Evolutionary conservation across 2,888 invertebrate species (phyloP), one percentile per base, ranked within the genome.

Genomic region (Meteorus cinctellus): DNA sequence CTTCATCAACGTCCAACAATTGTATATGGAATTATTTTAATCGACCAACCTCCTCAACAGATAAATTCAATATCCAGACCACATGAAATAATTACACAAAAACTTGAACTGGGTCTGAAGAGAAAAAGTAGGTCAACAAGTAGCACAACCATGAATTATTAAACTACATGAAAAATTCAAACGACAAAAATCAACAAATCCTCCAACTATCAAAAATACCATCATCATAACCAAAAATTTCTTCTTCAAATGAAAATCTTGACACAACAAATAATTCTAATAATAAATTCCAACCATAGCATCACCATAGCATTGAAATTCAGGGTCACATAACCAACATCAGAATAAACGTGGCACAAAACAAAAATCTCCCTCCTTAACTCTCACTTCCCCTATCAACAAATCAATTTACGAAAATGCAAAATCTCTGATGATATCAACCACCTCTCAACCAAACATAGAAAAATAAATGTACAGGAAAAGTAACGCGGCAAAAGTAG

Each of bases 401-500:
- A 55, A 55, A 55, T 19, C 24, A 68, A 45, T 24, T 55, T 31
- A 24, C 19, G 36, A n/a, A 31, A 24, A 66, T 66, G 24, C 66
- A 41, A 14, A 41, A 68, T 8, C 34, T 41, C 12, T 12, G 8
- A 41, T 41, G 2, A 41, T 41, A 41, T 12, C 41, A 41, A 41
- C 12, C 12, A 1, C 24, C 24, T 12, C 8, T 41, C 12, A 41
- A 41, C 8, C 4, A 41, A 41, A 24, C 24, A 24, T 41, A 12
- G 4, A 41, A 0, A 41, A 41, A 41, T 19, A 8, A 19, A n/a
- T 4, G 6, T 19, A 19, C 3, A 55, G 8, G 8, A 19, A 67
- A 73, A 77, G 63, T 29, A 76, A 66, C 60, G 74, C 76, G 77
- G 72, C 72, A 65, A 65, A 12, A 71, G 74, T 31, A 78, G 76